phyloP scores from a whole-genome alignment of 2,888 invertebrate species.

The Tachina lurida region DNA sequence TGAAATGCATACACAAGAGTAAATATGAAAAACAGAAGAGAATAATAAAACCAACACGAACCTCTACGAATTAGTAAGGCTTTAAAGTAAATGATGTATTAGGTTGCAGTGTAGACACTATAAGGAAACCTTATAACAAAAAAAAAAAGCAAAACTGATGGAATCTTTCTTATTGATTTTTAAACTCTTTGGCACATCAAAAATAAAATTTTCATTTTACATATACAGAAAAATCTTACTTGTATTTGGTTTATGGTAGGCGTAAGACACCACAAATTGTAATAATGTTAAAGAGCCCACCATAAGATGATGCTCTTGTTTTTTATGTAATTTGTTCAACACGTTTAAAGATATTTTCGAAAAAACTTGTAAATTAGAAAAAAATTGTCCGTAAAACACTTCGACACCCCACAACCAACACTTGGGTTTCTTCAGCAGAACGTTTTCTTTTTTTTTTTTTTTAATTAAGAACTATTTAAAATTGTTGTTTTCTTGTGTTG shows the following conservation, averaged over 20 bases:
- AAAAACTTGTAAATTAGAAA: background rate
- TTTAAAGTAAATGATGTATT: background rate
- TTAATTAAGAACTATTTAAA: background rate
- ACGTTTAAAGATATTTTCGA: conserved; percentile 60
- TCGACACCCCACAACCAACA: background rate
- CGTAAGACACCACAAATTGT: conserved; percentile 72
- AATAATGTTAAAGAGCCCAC: conserved; percentile 71
- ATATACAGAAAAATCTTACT: conserved; percentile 55
- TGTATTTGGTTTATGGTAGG: conserved; percentile 72
- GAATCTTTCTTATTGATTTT: conserved; percentile 28
- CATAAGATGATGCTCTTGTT: conserved; percentile 71
- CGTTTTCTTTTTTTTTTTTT: conserved; percentile 20
- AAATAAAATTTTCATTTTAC: background rate
- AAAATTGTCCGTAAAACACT: background rate
- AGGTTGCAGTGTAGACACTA: background rate
- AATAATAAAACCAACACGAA: too few species aligned
- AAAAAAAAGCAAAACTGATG: background rate
- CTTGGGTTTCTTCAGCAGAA: conserved; percentile 6
- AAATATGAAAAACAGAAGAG: background rate
- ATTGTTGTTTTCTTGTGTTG: background rate
- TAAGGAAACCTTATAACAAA: conserved; percentile 38
- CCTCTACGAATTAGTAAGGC: background rate
- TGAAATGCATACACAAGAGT: background rate
- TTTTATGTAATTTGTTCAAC: conserved; percentile 63
- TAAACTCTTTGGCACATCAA: background rate